These are phyloP conservation scores for Salticus scenicus DNA, from an alignment of 2,888 invertebrate species.

Conservation along the genomic window DNA sequence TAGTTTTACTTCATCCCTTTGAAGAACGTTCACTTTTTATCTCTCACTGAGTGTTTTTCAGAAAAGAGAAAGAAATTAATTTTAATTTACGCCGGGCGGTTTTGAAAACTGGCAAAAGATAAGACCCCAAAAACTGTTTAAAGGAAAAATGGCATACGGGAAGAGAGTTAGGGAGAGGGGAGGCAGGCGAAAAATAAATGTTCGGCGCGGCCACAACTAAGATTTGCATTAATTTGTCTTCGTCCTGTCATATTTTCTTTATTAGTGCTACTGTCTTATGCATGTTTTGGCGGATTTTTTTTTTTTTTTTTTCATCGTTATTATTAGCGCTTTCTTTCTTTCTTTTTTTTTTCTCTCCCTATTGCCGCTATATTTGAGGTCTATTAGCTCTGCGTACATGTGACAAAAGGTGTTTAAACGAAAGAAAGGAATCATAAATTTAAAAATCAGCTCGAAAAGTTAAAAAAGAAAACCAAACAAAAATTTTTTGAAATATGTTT, in stretches of 20 bases:
- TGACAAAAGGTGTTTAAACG: neutral
- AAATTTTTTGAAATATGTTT: neutral
- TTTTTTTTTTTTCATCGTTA: neutral
- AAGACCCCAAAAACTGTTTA: neutral
- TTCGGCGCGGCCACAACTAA: slow-evolving; percentile 20
- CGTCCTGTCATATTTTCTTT: slow-evolving; percentile 29
- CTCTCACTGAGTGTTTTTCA: slow-evolving; percentile 23
- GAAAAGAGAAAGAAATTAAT: slow-evolving; percentile 54
- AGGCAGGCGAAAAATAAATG: slow-evolving; percentile 31
- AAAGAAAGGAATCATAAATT: neutral
- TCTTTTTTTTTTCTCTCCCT: too few relatives aligned
- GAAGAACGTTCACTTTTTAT: slow-evolving; percentile 3
- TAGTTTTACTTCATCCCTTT: neutral
- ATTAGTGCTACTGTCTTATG: slow-evolving; percentile 11
- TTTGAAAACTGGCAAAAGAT: slow-evolving; percentile 29
- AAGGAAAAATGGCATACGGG: neutral
- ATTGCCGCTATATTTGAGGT: neutral
- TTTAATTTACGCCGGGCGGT: slow-evolving; percentile 59
- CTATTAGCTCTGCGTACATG: neutral
- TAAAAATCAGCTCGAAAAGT: slow-evolving; percentile 16
- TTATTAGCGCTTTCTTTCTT: slow-evolving; percentile 5
- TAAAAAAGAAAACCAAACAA: neutral
- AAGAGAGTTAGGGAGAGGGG: neutral
- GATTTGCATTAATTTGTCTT: slow-evolving; percentile 48
- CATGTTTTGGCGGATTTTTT: neutral